phyloP scores from a whole-genome alignment of 2,113 vertebrate genomes.

The Peromyscus maniculatus region DNA sequence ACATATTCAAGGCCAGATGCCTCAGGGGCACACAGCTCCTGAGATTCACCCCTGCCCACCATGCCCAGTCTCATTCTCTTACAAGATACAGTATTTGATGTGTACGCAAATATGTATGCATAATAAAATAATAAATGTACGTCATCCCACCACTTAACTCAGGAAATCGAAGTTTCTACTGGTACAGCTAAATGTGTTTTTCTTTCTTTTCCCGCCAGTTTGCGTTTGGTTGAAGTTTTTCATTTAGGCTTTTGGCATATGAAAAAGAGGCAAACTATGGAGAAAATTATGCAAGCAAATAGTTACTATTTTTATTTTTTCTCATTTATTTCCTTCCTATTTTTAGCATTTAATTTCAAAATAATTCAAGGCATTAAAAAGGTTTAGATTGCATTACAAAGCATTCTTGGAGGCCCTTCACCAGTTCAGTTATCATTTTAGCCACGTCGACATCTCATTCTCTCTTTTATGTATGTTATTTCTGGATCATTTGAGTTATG shows the following conservation, averaged over 20 bases:
- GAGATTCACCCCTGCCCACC: background rate
- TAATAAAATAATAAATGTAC: background rate
- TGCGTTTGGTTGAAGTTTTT: background rate
- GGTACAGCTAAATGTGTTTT: background rate
- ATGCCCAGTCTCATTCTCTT: background rate
- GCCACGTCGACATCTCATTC: background rate
- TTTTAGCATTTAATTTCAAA: background rate
- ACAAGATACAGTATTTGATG: background rate
- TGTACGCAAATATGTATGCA: background rate
- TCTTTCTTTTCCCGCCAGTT: background rate
- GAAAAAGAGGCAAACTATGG: background rate
- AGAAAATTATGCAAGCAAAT: background rate
- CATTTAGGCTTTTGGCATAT: background rate
- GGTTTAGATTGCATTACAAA: background rate
- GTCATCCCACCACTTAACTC: background rate
- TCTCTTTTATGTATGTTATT: background rate
- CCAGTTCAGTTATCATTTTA: background rate
- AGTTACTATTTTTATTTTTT: background rate
- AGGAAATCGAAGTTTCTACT: background rate
- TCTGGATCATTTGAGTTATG: background rate
- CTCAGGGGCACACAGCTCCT: background rate
- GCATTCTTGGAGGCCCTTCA: background rate
- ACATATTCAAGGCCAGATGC: background rate
- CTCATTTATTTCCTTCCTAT: background rate
- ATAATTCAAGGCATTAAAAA: background rate